Percentiles rank a stretch among this genome's conserved stretches.
These are phyloP conservation scores for Idaea biselata DNA, from an alignment of 2,888 invertebrate genomes.

Conservation along the genomic window DNA sequence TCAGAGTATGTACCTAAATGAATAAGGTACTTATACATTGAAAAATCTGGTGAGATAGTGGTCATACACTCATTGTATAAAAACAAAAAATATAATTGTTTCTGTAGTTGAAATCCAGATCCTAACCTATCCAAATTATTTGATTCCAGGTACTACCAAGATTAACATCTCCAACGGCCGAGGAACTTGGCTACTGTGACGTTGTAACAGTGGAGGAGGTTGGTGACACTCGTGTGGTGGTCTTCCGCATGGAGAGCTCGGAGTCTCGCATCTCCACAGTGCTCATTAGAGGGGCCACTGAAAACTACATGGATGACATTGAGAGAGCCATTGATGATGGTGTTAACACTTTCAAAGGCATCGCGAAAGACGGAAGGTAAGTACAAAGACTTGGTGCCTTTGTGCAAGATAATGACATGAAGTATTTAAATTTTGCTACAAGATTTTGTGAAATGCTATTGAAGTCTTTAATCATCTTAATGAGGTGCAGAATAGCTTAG, in stretches of 20 bases:
- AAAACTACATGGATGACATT: slow-evolving; percentile 99
- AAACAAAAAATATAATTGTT: no score
- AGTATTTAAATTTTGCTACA: no score
- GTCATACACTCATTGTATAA: neutral
- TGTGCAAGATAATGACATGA: neutral
- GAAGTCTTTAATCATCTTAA: no score
- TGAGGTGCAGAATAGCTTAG: no score
- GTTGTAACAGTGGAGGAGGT: slow-evolving; percentile 94
- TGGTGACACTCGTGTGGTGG: slow-evolving; percentile 95
- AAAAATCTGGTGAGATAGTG: no score
- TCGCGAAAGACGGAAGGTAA: slow-evolving; percentile 87
- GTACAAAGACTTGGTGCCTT: neutral
- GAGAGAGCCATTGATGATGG: slow-evolving; percentile 99
- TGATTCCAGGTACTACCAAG: slow-evolving; percentile 79
- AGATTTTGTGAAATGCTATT: no score
- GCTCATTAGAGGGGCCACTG: slow-evolving; percentile 96
- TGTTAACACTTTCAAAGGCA: slow-evolving; percentile 97
- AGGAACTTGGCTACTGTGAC: slow-evolving; percentile 96
- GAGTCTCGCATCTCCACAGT: slow-evolving; percentile 96
- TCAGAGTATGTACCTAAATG: no score
- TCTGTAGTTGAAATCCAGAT: neutral
- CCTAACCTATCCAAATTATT: neutral
- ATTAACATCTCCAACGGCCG: slow-evolving; percentile 88
- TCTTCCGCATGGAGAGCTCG: slow-evolving; percentile 92
- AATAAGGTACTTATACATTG: no score